Percentiles rank a stretch among this genome's conserved stretches.
Conservation (phyloP, 2,797 vertebrate genomes). For the Myotis vivesi region DNA sequence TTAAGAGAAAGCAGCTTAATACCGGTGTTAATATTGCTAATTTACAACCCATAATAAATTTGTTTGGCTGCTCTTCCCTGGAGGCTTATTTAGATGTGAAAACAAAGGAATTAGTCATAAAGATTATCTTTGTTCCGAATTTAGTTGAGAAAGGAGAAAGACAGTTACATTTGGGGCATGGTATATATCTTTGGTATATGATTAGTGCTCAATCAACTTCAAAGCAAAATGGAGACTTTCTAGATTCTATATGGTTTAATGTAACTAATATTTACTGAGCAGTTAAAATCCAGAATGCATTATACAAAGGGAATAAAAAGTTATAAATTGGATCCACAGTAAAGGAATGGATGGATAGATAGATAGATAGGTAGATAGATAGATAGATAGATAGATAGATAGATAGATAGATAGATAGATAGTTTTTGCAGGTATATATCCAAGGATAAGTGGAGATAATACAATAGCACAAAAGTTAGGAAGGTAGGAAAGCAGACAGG, state of each 20-base stretch:
- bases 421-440: background rate
- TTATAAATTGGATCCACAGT: background rate
- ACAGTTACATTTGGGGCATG: background rate
- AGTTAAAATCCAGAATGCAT: background rate
- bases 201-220: background rate
- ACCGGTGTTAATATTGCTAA: constrained; percentile 54
- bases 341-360: background rate
- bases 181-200: background rate
- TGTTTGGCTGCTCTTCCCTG: background rate
- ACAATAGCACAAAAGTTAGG: background rate
- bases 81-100: constrained; percentile 53
- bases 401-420: background rate
- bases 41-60: constrained; percentile 59
- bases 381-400: background rate
- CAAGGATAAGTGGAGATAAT: background rate
- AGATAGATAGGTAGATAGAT: background rate
- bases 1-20: constrained; percentile 39
- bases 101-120: constrained; percentile 49
- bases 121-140: constrained; percentile 50
- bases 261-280: background rate
- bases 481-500: background rate
- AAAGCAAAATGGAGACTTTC: background rate
- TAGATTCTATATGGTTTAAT: constrained; percentile 18
- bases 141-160: constrained; percentile 43
- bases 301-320: constrained; percentile 28